Conservation (phyloP, 1,140 invertebrate species). For the Magallana ariakensis region DNA sequence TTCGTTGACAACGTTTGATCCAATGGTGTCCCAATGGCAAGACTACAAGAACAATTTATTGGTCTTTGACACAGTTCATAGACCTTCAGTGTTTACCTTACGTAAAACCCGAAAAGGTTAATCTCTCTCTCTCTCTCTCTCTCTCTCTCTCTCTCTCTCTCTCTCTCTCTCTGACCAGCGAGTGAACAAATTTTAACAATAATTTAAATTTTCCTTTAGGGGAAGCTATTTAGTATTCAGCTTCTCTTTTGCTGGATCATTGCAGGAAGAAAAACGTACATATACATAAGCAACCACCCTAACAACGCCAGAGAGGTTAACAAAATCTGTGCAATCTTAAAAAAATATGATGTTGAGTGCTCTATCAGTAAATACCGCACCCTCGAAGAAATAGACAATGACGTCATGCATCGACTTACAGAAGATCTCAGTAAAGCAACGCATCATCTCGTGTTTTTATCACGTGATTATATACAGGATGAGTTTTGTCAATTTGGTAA, state of each 20-base stretch:
- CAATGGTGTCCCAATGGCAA: not conserved
- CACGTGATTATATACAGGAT: not conserved
- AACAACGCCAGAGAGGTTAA: not conserved
- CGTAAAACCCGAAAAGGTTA: not conserved
- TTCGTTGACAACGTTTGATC: not conserved
- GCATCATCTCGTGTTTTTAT: not conserved
- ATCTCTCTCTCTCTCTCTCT: no score
- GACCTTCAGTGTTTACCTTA: not conserved
- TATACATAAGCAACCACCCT: conserved; percentile 4
- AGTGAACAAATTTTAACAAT: no score
- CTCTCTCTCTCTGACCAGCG: no score
- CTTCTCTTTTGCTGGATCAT: no score
- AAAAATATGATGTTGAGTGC: not conserved
- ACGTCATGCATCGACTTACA: not conserved
- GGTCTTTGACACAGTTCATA: not conserved
- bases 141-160: no score
- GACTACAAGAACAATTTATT: not conserved
- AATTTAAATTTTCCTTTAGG: no score
- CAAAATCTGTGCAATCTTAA: not conserved
- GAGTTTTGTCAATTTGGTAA: conserved; percentile 21
- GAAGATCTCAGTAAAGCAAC: not conserved
- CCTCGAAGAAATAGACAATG: not conserved
- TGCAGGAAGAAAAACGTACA: not conserved
- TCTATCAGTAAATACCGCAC: not conserved
- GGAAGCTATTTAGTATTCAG: no score